These are phyloP conservation scores for Ophion costatus DNA, from an alignment of 2,888 invertebrate genomes.

Conservation along the genomic window DNA sequence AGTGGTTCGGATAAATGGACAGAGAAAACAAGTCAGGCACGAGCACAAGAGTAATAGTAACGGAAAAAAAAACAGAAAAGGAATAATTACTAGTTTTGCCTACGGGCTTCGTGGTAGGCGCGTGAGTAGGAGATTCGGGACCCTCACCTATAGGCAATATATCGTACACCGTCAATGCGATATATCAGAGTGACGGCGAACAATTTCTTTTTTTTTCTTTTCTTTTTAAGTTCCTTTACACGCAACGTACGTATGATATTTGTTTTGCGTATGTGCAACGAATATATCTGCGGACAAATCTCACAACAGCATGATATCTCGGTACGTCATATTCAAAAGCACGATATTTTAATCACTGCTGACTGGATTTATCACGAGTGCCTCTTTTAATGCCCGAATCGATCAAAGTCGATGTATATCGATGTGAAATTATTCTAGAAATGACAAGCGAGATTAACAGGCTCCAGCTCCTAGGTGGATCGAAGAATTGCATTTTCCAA, in stretches of 20 bases:
- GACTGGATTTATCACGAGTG: background rate
- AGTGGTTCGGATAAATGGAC: background rate
- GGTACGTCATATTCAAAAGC: background rate
- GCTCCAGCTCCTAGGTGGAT: too few species aligned
- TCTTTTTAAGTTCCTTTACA: conserved; percentile 26
- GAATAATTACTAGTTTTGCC: conserved; percentile 81
- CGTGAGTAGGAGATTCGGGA: conserved; percentile 77
- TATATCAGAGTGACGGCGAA: conserved; percentile 49
- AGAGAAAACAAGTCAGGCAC: conserved; percentile 49
- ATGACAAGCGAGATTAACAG: background rate
- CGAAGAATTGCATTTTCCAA: too few species aligned
- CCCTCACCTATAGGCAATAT: conserved; percentile 78
- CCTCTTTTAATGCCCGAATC: background rate
- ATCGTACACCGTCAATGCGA: conserved; percentile 70
- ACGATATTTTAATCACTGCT: background rate
- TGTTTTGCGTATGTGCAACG: conserved; percentile 49
- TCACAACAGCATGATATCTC: conserved; percentile 34
- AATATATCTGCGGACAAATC: conserved; percentile 40
- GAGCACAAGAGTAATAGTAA: conserved; percentile 63
- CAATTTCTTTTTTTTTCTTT: conserved; percentile 18
- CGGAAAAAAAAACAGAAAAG: conserved; percentile 72
- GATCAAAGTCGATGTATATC: background rate
- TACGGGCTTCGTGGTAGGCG: conserved; percentile 78
- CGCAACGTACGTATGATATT: conserved; percentile 23
- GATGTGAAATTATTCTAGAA: background rate